A percentile compares a stretch with the other conserved stretches of the same genome.
These are phyloP conservation scores for Alethe diademata DNA, from an alignment of 2,113 vertebrate genomes.

Conservation along the genomic window DNA sequence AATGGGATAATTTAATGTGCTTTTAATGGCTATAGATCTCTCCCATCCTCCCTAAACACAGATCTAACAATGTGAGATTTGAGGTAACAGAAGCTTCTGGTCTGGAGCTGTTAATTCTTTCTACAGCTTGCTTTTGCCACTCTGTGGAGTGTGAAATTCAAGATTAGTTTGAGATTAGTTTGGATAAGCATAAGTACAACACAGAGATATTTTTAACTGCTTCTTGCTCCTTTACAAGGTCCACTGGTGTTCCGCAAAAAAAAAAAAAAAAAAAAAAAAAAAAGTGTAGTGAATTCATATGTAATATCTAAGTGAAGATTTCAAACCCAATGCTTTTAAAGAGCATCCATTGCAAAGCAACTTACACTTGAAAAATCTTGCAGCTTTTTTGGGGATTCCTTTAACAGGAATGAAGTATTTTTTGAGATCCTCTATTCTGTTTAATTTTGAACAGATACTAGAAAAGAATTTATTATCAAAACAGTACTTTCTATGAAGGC, in stretches of 20 bases:
- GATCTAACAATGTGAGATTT: neutral
- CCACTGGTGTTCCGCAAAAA: neutral
- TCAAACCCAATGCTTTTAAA: neutral
- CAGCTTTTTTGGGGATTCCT: neutral
- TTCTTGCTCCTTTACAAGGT: neutral
- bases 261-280: neutral
- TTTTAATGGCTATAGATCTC: neutral
- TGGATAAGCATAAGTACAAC: neutral
- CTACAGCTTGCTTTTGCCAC: neutral
- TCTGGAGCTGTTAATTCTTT: neutral
- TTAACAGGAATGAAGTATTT: neutral
- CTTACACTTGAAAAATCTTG: neutral
- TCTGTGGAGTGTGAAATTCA: neutral
- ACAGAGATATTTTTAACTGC: neutral
- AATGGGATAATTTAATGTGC: neutral
- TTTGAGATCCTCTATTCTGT: neutral
- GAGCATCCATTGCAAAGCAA: neutral
- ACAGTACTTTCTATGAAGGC: neutral
- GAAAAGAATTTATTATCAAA: neutral
- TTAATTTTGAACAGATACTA: neutral
- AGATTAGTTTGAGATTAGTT: neutral
- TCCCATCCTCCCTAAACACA: neutral
- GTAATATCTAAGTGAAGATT: neutral
- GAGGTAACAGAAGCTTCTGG: neutral
- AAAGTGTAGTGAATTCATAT: neutral